phyloP scores from a whole-genome alignment of 2,113 vertebrate genomes.

The Grammomys dolichurus region DNA sequence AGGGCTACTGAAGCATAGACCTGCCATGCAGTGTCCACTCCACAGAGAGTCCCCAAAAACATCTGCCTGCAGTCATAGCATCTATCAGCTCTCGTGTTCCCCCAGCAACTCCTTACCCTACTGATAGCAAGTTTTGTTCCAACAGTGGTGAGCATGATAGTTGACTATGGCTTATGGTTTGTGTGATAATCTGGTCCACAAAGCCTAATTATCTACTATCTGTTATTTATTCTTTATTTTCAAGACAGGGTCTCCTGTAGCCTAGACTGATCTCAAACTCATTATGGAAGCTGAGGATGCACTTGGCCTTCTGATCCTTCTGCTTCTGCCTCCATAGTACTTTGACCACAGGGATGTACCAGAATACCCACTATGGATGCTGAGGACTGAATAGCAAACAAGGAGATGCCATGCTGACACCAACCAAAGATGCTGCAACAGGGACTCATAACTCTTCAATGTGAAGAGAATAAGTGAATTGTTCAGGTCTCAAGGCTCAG shows the following conservation, averaged over 20 bases:
- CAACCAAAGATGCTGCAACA: background rate
- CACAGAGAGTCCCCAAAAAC: background rate
- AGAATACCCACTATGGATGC: background rate
- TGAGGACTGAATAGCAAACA: background rate
- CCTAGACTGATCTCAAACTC: background rate
- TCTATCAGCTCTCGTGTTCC: background rate
- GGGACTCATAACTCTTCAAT: background rate
- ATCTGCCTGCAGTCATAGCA: background rate
- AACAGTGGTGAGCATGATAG: background rate
- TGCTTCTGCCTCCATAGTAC: background rate
- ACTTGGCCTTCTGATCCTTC: background rate
- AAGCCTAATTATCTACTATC: background rate
- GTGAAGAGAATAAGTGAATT: background rate
- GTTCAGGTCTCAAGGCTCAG: background rate
- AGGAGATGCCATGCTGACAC: background rate
- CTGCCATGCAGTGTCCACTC: too few species aligned
- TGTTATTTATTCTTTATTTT: background rate
- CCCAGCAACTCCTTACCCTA: background rate
- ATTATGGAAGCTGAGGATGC: background rate
- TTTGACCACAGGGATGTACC: background rate
- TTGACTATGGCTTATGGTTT: background rate
- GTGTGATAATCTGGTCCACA: background rate
- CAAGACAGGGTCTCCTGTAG: background rate
- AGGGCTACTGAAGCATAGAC: background rate
- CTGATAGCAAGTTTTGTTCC: background rate